Evolutionary conservation across 2,888 invertebrate genomes (phyloP), one percentile per base, ranked within the genome.

Genomic region (Dynastes grantii): DNA sequence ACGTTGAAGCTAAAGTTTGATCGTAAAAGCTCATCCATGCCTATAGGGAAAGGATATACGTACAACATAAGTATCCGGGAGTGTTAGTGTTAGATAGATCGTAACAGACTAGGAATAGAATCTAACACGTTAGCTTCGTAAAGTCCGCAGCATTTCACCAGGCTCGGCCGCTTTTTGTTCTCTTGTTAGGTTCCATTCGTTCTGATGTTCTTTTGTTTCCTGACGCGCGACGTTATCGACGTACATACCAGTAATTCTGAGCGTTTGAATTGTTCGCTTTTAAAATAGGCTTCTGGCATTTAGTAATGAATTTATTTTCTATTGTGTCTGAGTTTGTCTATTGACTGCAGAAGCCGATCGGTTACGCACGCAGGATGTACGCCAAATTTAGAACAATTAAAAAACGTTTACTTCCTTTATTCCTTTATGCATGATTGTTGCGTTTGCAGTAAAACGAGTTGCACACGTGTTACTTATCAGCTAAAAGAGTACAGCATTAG

Each of bases 301-400:
- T 78, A 63, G 49, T 53, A 64, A 37, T 73, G 63, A 73, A 71
- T 37, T 16, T 55, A 64, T 49, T 63, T 73, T 73, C 78, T 65
- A 78, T 78, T 78, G 78, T 78, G 61, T 78, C 73, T 58, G 37
- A 9, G 58, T 45, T 58, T 58, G 45, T 73, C 61, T 73, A 73
- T 55, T 58, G 53, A 73, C 58, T 37, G 58, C 37, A 58, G 16
- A 16, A 58, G 58, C 29, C 58, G 53, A 78, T 70, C 70, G 40
- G 61, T 76, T 75, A 78, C 64, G 76, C 53, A 63, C 64, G 76
- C 78, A 78, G 78, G 78, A 78, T 78, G 78, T 76, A 70, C 51
- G 49, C 78, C 78, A 68, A 70, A 78, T 78, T 78, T 78, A 85
- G 91, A 94, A 90, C 92, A 94, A 88, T 90, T 94, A 94, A 90